These are phyloP conservation scores for Amblyopsis rosae DNA, from an alignment of 2,113 vertebrate genomes.

Conservation along the genomic window DNA sequence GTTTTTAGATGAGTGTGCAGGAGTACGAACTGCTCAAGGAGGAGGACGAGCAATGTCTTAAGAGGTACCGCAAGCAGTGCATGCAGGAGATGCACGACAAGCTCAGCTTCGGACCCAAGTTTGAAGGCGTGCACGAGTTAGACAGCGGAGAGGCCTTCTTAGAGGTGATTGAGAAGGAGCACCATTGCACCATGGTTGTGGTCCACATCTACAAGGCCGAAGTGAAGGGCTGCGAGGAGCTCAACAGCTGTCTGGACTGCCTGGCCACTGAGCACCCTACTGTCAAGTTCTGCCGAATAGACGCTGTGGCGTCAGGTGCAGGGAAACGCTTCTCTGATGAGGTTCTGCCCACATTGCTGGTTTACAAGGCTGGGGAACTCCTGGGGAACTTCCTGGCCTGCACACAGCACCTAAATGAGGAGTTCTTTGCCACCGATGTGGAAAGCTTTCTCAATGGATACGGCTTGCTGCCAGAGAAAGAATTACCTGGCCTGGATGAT, in stretches of 20 bases:
- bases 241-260: constrained; percentile 87
- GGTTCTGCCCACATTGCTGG: constrained; percentile 88
- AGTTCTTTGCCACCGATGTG: constrained; percentile 93
- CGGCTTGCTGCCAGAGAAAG: constrained; percentile 90
- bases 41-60: constrained; percentile 90
- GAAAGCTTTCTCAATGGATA: constrained; percentile 95
- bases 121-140: constrained; percentile 86
- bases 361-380: constrained; percentile 95
- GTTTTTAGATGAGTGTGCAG: constrained; percentile 90
- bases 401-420: constrained; percentile 85
- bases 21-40: constrained; percentile 91
- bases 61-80: constrained; percentile 88
- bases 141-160: constrained; percentile 91
- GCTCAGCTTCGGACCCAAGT: constrained; percentile 91
- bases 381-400: constrained; percentile 92
- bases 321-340: constrained; percentile 87
- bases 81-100: constrained; percentile 97
- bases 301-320: constrained; percentile 85
- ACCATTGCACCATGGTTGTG: constrained; percentile 84
- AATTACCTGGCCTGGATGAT: constrained; percentile 67
- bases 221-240: constrained; percentile 85
- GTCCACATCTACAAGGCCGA: constrained; percentile 90
- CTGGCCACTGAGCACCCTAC: constrained; percentile 86
- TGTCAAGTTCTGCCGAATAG: constrained; percentile 95
- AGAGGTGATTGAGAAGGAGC: constrained; percentile 90